Percentiles rank a stretch among this genome's conserved stretches.
Evolutionary conservation across 2,113 vertebrate species (phyloP).

Genomic region (Anoura caudifer): DNA sequence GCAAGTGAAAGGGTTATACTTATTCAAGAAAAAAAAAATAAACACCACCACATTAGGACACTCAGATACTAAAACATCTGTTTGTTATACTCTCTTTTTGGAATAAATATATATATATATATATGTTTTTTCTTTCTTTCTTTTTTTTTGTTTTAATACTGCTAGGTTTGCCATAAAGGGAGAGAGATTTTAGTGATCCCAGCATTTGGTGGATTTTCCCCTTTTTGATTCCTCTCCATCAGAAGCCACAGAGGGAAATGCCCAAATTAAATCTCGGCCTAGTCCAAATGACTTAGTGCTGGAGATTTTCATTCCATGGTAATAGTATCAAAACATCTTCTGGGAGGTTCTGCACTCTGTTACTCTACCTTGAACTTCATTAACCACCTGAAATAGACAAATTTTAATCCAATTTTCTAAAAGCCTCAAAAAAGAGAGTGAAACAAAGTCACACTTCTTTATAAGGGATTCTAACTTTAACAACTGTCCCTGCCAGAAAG

Average conservation of each 20-base stretch:
- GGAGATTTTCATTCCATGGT: neutral
- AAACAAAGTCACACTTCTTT: neutral
- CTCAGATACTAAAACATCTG: neutral
- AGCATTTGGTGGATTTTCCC: neutral
- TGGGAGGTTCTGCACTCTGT: neutral
- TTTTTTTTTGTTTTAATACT: neutral
- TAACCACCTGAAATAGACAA: neutral
- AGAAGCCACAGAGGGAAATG: neutral
- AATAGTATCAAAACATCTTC: neutral
- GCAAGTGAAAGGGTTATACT: neutral
- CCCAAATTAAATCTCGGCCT: neutral
- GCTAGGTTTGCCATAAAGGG: neutral
- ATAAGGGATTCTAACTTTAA: conserved; percentile 24
- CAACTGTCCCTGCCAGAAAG: conserved; percentile 16
- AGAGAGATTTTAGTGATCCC: neutral
- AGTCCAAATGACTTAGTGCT: neutral
- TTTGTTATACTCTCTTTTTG: neutral
- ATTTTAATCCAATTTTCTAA: neutral
- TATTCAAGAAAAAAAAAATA: neutral
- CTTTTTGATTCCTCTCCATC: neutral
- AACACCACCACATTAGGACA: neutral
- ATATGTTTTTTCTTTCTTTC: accelerated
- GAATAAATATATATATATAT: neutral
- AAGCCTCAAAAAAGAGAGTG: neutral
- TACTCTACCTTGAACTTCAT: neutral